Evolutionary conservation across 2,888 invertebrate species (phyloP), one percentile per base, ranked within the genome.

Genomic region (Conus canariensis): DNA sequence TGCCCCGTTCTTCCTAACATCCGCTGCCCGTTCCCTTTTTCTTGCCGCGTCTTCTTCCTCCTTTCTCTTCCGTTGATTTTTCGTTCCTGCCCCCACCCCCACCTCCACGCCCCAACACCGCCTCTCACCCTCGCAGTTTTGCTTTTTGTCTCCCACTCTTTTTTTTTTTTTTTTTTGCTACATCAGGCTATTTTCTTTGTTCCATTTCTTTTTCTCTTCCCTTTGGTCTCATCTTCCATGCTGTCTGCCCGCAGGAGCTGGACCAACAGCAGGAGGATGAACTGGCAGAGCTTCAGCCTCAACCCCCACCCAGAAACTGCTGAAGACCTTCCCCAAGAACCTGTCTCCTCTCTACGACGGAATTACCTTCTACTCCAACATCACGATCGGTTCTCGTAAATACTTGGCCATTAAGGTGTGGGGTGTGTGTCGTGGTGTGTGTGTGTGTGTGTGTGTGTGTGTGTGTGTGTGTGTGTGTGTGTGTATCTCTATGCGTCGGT

Each of bases 371-470:
- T 30, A 45, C 67, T 30, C 45, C 86, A 86, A 86, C 67, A 30
- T 86, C 86, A 67, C 86, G 19, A 67, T 45, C 45, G 86, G 45
- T 10, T 4, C 22, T 10, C 16, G n/a, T 16, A 67, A 25, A 14
- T 67, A 86, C 67, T 19, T 86, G 30, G 67, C 59, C n/a, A 9
- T 86, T 4, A 25, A 86, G 64, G 86, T 86, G 64, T n/a, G 86
- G 22, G n/a, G 30, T 30, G 74, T 74, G 74, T 74, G 74, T 74
- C 22, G 19, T 3, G 19, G 74, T 74, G 74, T 74, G 74, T 74
- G n/a, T 74, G 74, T 74, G 74, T 74, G 74, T 74, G 74, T n/a
- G 74, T n/a, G 74, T 16, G 70, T 16, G 70, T 16, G 70, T 22
- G 70, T 16, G 70, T 16, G 70, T 16, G 22, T 16, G 70, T 70